A percentile compares a stretch with the other conserved stretches of the same genome.
phyloP scores from a whole-genome alignment of 2,113 vertebrate genomes.

The Hyperopisus bebe region DNA sequence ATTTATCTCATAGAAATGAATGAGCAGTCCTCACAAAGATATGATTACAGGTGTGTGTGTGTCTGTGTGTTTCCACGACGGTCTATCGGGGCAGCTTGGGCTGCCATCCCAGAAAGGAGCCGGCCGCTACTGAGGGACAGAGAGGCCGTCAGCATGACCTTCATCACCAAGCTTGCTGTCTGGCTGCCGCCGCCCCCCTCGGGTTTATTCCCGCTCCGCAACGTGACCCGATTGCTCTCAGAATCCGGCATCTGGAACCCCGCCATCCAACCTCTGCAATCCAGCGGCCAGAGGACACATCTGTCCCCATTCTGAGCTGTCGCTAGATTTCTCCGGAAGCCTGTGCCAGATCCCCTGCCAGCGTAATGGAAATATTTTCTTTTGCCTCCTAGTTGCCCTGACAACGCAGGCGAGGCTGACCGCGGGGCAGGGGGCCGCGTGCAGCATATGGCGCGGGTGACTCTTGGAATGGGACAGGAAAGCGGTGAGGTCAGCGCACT shows the following conservation, averaged over 20 bases:
- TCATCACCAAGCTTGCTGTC: background rate
- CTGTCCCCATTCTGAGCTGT: background rate
- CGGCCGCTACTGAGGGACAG: too few relatives aligned
- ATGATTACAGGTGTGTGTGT: background rate
- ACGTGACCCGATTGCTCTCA: background rate
- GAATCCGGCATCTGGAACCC: background rate
- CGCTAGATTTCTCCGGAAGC: background rate
- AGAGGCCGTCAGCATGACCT: background rate
- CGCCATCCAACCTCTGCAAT: background rate
- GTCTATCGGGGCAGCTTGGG: background rate
- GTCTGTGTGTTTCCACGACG: background rate
- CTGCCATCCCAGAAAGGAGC: background rate
- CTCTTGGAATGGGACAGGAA: background rate
- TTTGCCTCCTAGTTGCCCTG: constrained; percentile 8
- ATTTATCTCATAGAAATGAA: too few relatives aligned
- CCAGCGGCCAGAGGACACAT: background rate
- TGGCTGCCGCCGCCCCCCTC: background rate
- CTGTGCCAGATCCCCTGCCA: background rate
- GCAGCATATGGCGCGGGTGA: background rate
- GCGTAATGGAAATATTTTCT: background rate
- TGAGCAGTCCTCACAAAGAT: too few relatives aligned
- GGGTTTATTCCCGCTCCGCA: background rate
- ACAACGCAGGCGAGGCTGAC: constrained; percentile 6
- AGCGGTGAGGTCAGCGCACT: constrained; percentile 23
- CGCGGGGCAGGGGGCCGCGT: background rate